Evolutionary conservation across 2,888 invertebrate species (phyloP), one percentile per base, ranked within the genome.

Genomic region (Phalera bucephala): DNA sequence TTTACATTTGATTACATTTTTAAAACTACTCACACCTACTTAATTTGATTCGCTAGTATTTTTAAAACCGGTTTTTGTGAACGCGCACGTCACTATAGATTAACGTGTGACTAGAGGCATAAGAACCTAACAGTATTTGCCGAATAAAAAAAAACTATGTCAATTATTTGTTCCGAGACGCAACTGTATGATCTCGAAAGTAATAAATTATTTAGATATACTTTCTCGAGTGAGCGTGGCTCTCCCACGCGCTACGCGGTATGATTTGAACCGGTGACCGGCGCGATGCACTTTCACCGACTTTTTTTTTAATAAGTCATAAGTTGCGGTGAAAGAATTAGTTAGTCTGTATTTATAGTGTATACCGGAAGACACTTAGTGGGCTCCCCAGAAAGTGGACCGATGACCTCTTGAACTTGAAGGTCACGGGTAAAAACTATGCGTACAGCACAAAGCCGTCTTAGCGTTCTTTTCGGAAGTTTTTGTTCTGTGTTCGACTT

Each of bases 201-300:
- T 10, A 22, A 22, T 22, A 8, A n/a, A n/a, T n/a, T 25, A 25
- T 25, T 25, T 12, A 25, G 11, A 1, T 0, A 2, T 8, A 25
- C 21, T 30, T 19, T 13, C 10, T 10, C 14, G 25, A 38, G 37
- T 40, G 40, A 40, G 31, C 26, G 45, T 36, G 27, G 13, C 6
- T 32, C 11, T 21, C 33, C 13, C n/a, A n/a, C n/a, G n/a, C n/a
- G n/a, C n/a, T n/a, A n/a, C 45, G 35, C 30, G 37, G 35, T 37
- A 40, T 40, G 40, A 33, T 35, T 37, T 35, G 11, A 12, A 13
- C 13, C 31, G 12, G 32, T 23, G 31, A 36, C 31, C 40, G 36
- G 5, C 11, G 15, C 15, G 20, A 13, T n/a, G n/a, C n/a, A 20
- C 19, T 30, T 20, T 17, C 12, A 15, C 20, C 20, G 7, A 25